These are phyloP conservation scores for Conus canariensis DNA, from an alignment of 2,888 invertebrate species.

Conservation along the genomic window DNA sequence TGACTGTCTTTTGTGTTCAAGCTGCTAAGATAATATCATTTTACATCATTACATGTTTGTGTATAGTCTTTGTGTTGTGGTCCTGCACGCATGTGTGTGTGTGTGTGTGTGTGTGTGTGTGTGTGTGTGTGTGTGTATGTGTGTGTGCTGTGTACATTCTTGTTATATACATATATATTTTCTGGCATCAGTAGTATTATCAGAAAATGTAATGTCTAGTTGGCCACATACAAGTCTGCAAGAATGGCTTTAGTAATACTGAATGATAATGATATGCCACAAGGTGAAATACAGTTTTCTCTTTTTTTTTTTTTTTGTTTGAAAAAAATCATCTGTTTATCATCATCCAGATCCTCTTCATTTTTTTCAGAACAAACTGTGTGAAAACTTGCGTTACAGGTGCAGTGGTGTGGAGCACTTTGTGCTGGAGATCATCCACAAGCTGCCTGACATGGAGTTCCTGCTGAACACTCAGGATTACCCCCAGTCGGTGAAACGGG, in stretches of 20 bases:
- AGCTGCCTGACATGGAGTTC: slow-evolving; percentile 90
- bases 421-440: slow-evolving; percentile 84
- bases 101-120: not conserved
- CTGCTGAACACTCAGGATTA: slow-evolving; percentile 94
- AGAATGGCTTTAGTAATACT: too few relatives aligned
- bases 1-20: not conserved
- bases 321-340: too few relatives aligned
- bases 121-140: not conserved
- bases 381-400: slow-evolving; percentile 76
- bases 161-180: too few relatives aligned
- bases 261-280: too few relatives aligned
- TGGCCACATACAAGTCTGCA: too few relatives aligned
- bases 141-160: too few relatives aligned
- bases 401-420: slow-evolving; percentile 96
- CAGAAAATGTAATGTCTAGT: too few relatives aligned
- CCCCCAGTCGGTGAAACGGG: slow-evolving; percentile 88
- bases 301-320: too few relatives aligned
- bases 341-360: too few relatives aligned
- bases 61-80: not conserved
- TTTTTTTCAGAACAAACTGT: not conserved
- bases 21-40: not conserved
- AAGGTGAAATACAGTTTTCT: too few relatives aligned
- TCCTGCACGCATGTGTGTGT: not conserved
- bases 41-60: not conserved
- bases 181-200: too few relatives aligned